phyloP scores from a whole-genome alignment of 2,888 invertebrate species.

The Tolmerus cingulatus region DNA sequence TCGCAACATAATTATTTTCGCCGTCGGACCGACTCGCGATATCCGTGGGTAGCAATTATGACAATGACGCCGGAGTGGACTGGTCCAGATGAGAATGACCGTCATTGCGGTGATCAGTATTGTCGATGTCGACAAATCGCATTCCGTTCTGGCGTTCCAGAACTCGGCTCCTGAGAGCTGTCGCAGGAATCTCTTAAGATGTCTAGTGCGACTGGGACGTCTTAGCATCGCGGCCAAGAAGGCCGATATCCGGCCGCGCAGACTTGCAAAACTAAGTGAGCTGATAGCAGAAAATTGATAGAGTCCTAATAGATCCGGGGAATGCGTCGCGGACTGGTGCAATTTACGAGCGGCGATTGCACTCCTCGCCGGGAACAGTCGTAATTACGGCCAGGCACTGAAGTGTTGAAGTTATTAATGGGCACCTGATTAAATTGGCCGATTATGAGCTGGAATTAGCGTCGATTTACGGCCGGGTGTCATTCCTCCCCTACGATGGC shows the following conservation, averaged over 20 bases:
- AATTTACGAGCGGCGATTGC: background rate
- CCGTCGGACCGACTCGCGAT: background rate
- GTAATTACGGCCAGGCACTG: background rate
- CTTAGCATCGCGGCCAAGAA: background rate
- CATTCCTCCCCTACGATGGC: background rate
- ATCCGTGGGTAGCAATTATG: conserved; percentile 28
- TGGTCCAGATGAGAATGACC: background rate
- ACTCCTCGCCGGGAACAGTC: background rate
- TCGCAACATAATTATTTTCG: background rate
- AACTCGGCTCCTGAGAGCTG: background rate
- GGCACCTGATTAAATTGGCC: conserved; percentile 11
- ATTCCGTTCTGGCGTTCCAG: background rate
- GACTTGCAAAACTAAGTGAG: conserved; percentile 1
- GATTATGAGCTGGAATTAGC: conserved; percentile 23
- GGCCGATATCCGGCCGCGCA: background rate
- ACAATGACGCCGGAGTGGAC: background rate
- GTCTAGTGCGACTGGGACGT: background rate
- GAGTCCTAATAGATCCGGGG: conserved; percentile 26
- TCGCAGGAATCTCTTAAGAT: background rate
- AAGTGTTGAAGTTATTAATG: conserved; percentile 38
- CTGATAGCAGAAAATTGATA: conserved; percentile 21
- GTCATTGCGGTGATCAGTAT: background rate
- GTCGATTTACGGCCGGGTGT: conserved; percentile 14
- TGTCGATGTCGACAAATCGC: conserved; percentile 2
- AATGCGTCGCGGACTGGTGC: background rate